Base-by-base conservation (phyloP, 2,797 vertebrate species). In the Lacerta bilineata region DNA sequence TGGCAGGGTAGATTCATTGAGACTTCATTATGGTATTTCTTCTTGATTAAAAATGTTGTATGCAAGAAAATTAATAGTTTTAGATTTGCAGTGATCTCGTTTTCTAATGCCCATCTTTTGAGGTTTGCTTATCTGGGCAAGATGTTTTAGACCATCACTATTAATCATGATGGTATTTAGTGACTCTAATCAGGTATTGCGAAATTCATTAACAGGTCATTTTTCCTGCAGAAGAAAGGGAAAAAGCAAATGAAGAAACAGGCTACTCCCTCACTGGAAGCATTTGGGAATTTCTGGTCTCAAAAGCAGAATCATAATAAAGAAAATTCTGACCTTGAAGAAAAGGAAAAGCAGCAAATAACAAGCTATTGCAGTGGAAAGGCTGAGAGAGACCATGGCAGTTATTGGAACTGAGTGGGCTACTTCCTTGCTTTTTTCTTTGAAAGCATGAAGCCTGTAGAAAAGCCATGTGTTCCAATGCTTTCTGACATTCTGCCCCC, bases 271-370 rank as follows among this genome's bases (percentile, higher is more conserved):
- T 50, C 23, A 33, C 29, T 33, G 43, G 43, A n/a, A 72, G 29
- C 68, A 50, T 84, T 46, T 84, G 43, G n/a, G 43, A 55, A 72
- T 72, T 84, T 72, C 68, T 55, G n/a, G 2, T 84, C 17, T 83
- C 7, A 15, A 33, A 71, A 71, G 66, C 23, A 41, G 39, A 71
- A 71, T 71, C 71, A 23, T 83, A 83, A 50, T 83, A 46, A 33
- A 33, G 36, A 5, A 83, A 69, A 41, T 29, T 68, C 8, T 83
- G 64, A 2, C 27, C 46, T 84, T 72, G 46, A 84, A 72, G 29
- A 72, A 72, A 84, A 83, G 82, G 66, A 83, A 71, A 17, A 83
- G 66, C 17, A 83, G 82, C 41, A 50, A 50, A 41, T 83, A 71
- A n/a, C 55, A 69, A 55, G 43, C 64, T 64, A 82, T n/a, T 82